phyloP scores from a whole-genome alignment of 2,113 vertebrate genomes.

The Xiphophorus hellerii region DNA sequence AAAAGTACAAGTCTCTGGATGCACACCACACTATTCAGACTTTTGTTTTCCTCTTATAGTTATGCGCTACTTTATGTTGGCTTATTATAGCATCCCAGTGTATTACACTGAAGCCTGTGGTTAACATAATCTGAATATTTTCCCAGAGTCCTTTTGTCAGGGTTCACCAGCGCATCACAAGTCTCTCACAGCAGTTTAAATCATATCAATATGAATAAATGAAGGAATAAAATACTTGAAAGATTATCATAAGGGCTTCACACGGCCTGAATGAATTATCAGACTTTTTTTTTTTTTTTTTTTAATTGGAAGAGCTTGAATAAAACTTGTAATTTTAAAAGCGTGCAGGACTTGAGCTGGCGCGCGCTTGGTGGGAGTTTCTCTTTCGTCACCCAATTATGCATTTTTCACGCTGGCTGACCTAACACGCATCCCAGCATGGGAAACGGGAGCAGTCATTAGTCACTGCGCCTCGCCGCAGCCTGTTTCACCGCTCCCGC shows the following conservation, averaged over 20 bases:
- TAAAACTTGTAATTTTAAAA: not conserved
- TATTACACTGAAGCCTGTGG: not conserved
- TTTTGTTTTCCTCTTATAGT: too few relatives aligned
- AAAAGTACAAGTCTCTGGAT: too few relatives aligned
- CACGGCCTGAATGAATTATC: not conserved
- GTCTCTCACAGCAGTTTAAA: not conserved
- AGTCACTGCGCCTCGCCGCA: slow-evolving; percentile 13
- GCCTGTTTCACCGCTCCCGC: slow-evolving; percentile 3
- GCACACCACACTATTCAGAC: too few relatives aligned
- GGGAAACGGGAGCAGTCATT: slow-evolving; percentile 36
- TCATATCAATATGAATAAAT: not conserved
- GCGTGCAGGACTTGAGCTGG: not conserved
- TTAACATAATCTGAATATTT: not conserved
- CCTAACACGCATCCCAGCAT: slow-evolving; percentile 29
- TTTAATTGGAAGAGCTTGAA: not conserved
- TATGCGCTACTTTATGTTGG: too few relatives aligned
- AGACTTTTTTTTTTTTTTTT: not conserved
- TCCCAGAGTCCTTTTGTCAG: not conserved
- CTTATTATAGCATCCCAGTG: not conserved
- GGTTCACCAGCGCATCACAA: not conserved
- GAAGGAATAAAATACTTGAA: not conserved
- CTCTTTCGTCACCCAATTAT: slow-evolving; percentile 42
- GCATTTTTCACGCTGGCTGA: slow-evolving; percentile 27
- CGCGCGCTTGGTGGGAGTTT: slow-evolving; percentile 9
- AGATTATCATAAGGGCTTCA: not conserved